Conservation (phyloP, 2,797 vertebrate genomes). For the Capromys pilorides region DNA sequence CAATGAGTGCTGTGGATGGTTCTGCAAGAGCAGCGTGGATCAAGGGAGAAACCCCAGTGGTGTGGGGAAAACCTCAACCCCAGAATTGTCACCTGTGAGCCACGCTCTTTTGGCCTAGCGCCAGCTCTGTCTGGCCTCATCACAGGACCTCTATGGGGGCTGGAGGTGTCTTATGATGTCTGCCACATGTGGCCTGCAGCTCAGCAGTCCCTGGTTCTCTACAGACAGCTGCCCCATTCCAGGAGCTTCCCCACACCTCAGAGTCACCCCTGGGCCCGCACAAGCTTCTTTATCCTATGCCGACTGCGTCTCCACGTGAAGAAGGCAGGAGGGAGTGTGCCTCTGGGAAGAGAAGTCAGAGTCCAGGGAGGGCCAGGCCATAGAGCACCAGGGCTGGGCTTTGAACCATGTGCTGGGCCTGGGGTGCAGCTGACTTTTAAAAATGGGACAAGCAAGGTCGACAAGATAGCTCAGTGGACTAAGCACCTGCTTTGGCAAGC, state of each 20-base stretch:
- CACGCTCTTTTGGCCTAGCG: background rate
- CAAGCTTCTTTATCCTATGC: too few relatives aligned
- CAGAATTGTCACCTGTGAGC: conserved; percentile 40
- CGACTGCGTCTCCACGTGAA: background rate
- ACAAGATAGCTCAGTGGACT: too few relatives aligned
- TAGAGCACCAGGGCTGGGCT: rapidly evolving
- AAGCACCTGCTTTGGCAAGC: too few relatives aligned
- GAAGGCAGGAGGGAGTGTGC: too few relatives aligned
- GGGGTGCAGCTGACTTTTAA: background rate
- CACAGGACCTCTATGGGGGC: background rate
- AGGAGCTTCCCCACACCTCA: background rate
- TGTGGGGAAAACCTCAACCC: conserved; percentile 69
- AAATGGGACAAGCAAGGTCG: background rate
- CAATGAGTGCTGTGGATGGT: conserved; percentile 72
- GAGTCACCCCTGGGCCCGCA: background rate
- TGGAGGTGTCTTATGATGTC: conserved; percentile 55
- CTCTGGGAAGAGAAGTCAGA: background rate
- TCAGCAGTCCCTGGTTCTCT: background rate
- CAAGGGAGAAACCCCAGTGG: conserved; percentile 37
- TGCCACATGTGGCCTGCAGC: background rate
- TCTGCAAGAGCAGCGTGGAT: conserved; percentile 72
- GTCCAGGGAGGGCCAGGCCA: background rate
- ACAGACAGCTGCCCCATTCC: background rate
- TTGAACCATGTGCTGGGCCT: background rate
- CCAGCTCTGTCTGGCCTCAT: conserved; percentile 19